Evolutionary conservation across 2,113 vertebrate genomes (phyloP), one percentile per base, ranked within the genome.

Genomic region (Oncorhynchus keta): DNA sequence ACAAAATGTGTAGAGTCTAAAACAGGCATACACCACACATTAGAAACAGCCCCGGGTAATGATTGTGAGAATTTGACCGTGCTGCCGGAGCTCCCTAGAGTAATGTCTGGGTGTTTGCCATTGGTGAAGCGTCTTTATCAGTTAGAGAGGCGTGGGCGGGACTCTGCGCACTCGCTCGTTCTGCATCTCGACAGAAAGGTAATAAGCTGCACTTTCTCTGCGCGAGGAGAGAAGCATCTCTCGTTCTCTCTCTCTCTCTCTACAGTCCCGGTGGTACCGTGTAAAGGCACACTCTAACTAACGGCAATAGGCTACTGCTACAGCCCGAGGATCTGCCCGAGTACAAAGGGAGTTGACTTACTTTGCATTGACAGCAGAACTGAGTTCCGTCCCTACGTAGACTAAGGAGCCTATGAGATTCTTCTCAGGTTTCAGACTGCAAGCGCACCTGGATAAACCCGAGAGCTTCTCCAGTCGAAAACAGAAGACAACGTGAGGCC

Each of bases 371-470:
- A 30, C 11, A 8, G 77, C 68, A 75, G 62, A 70, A 71, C 30
- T 16, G 68, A 89, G 81, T 87, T 89, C 82, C 82, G 83, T 86
- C 82, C 67, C 69, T 49, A 16, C 72, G 26, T 1, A 55, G 49
- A 11, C 39, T 62, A 68, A 77, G 80, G 87, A 80, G 87, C 81
- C 74, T 71, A 88, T 90, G 89, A 86, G 86, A 91, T 90, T 45
- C 8, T 45, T 45, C 39, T 45, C 39, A 45, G 39, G 90, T 78
- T 71, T 82, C 28, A 83, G 85, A 72, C 81, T 68, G 75, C 68
- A 76, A 88, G 87, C 81, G 83, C 85, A 91, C 88, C 92, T 90
- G 93, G 93, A 94, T 93, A 94, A 89, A 90, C 86, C 84, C 76
- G 84, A 55, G 16, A 55, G 49, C 49, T 55, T 77, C 82, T 79